Conservation (phyloP, 2,797 vertebrate species). For the Thalassophryne amazonica region DNA sequence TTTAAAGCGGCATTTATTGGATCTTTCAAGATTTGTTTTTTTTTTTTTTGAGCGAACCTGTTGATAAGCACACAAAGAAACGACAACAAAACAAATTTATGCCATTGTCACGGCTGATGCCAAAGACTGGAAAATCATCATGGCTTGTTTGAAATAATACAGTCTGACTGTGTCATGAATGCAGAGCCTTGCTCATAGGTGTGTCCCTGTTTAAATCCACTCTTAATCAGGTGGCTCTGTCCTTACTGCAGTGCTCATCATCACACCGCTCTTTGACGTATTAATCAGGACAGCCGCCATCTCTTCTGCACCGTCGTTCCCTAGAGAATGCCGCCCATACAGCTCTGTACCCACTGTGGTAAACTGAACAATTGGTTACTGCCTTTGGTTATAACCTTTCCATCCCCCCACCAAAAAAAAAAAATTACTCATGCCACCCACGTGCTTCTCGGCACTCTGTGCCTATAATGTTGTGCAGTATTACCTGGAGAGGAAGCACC, state of each 20-base stretch:
- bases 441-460: slow-evolving; percentile 47
- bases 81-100: too few species aligned
- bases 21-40: too few species aligned
- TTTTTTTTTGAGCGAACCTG: too few species aligned
- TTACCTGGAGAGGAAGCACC: slow-evolving; percentile 64
- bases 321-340: slow-evolving; percentile 24
- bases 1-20: too few species aligned
- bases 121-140: too few species aligned
- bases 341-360: slow-evolving; percentile 6
- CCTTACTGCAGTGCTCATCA: slow-evolving; percentile 63
- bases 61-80: too few species aligned
- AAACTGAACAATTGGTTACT: slow-evolving; percentile 10
- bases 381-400: slow-evolving; percentile 12
- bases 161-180: too few species aligned
- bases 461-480: slow-evolving; percentile 60
- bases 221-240: slow-evolving; percentile 28
- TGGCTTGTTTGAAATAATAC: too few species aligned
- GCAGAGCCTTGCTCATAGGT: too few species aligned
- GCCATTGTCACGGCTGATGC: too few species aligned
- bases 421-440: too few species aligned
- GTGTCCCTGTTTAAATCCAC: slow-evolving; percentile 16
- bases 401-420: too few species aligned
- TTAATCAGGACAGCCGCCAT: slow-evolving; percentile 57
- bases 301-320: slow-evolving; percentile 48
- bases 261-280: slow-evolving; percentile 46